These are phyloP conservation scores for Trachurus trachurus DNA, from an alignment of 2,797 vertebrate species.

Conservation along the genomic window DNA sequence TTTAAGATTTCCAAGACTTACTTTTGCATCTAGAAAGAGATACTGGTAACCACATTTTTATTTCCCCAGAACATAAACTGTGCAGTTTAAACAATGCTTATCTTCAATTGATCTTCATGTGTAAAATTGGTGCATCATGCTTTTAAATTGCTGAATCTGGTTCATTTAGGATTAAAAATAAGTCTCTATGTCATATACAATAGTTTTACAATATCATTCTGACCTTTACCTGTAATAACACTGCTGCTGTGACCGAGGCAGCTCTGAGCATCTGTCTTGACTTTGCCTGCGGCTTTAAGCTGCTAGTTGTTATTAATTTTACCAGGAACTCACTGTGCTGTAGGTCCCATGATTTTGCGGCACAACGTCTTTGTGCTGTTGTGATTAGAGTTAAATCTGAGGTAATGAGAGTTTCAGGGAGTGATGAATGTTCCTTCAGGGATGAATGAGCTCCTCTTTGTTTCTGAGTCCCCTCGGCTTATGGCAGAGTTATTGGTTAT, in stretches of 20 bases:
- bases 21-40: too few species aligned
- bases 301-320: constrained; percentile 66
- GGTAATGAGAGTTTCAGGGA: constrained; percentile 68
- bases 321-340: constrained; percentile 36
- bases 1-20: too few species aligned
- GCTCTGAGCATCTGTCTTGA: constrained; percentile 28
- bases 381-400: constrained; percentile 70
- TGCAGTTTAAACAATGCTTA: too few species aligned
- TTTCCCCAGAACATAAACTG: too few species aligned
- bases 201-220: not conserved
- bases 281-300: constrained; percentile 58
- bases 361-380: constrained; percentile 58
- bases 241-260: constrained; percentile 5
- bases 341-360: constrained; percentile 51
- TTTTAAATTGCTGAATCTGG: not conserved
- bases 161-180: not conserved
- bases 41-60: too few species aligned
- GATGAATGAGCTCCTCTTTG: constrained; percentile 71
- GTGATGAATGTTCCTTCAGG: constrained; percentile 61
- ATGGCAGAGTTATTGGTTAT: constrained; percentile 62
- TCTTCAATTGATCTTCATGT: too few species aligned
- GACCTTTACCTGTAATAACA: constrained; percentile 47
- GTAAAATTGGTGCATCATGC: too few species aligned
- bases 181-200: too few species aligned
- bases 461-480: constrained; percentile 47